Base-by-base conservation (phyloP, 37 sponge, comb jelly and placozoan genomes). In the Eunapius fragilis region DNA sequence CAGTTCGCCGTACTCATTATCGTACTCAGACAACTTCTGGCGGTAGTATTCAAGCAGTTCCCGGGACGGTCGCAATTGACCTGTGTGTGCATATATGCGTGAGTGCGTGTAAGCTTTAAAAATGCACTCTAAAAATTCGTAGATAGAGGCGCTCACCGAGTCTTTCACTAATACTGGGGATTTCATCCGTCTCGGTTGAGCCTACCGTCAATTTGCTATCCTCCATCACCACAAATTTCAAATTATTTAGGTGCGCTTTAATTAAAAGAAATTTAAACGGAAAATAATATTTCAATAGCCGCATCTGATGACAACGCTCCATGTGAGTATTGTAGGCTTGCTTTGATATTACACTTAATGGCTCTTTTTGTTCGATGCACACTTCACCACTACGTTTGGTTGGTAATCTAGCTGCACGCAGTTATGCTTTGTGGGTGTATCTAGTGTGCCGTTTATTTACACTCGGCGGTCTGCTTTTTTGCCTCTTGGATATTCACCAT, bases 21-120 rank as follows among this genome's bases (percentile, higher is more conserved):
- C 99, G 80, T 94, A 97, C 69, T 99, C 98, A 17, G 99, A 82
- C 69, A 99, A 88, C 87, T 99, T 99, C 75, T 41, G 82, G n/a
- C 99, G 90, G 82, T 97, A 97, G 77, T 91, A 99, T 76, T 99
- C 96, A 32, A 99, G 89, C 13, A 99, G 91, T 71, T 97, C 98
- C 36, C 93, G 74, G 37, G 95, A 94, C 17, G 99, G 88, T 32
- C 88, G 77, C 25, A 88, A 37, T 32, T 77, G 70, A 26, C 88
- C 88, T 86, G 45, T n/a, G n/a, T n/a, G n/a, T n/a, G n/a, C n/a
- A n/a, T n/a, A n/a, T n/a, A n/a, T n/a, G n/a, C n/a, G n/a, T n/a
- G n/a, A n/a, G n/a, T n/a, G n/a, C 75, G 58, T 19, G 14, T 58
- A 1, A 58, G 19, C 14, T 1, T 58, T 19, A 58, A 12, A 17